Evolutionary conservation across 2,797 vertebrate species (phyloP).

Genomic region (Lutjanus argentimaculatus): DNA sequence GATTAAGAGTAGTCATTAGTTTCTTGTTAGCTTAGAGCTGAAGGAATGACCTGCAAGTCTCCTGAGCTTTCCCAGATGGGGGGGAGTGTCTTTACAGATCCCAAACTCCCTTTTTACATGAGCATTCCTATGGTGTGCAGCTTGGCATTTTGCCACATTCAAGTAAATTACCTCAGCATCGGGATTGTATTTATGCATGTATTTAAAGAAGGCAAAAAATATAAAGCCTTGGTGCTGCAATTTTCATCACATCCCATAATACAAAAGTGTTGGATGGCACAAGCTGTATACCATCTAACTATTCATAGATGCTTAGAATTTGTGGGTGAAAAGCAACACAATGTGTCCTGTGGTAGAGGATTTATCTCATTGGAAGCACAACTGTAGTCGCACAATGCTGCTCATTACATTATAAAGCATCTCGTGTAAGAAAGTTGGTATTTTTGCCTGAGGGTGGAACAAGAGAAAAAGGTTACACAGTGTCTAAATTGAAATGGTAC

Average conservation of each 20-base stretch:
- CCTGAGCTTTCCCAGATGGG: conserved; percentile 66
- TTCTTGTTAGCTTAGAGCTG: conserved; percentile 56
- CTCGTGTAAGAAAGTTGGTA: background rate
- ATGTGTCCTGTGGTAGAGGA: background rate
- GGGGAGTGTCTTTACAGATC: conserved; percentile 60
- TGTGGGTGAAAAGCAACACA: background rate
- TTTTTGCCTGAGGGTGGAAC: conserved; percentile 3
- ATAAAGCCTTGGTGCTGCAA: background rate
- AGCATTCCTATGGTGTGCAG: conserved; percentile 67
- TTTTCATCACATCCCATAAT: conserved; percentile 8
- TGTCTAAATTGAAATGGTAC: background rate
- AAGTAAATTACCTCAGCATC: conserved; percentile 41
- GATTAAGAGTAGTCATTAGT: conserved; percentile 59
- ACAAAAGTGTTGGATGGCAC: background rate
- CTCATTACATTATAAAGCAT: background rate
- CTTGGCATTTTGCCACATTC: conserved; percentile 54
- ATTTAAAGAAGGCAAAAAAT: conserved; percentile 16
- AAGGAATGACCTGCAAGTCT: conserved; percentile 65
- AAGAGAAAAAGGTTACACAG: background rate
- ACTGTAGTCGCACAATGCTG: background rate
- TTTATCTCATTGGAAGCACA: conserved; percentile 6
- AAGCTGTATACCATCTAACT: background rate
- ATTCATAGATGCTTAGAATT: background rate
- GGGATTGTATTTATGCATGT: conserved; percentile 28
- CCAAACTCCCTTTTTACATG: conserved; percentile 59